A percentile compares a stretch with the other conserved stretches of the same genome.
phyloP scores from a whole-genome alignment of 2,113 vertebrate species.

The Microcebus griseorufus region DNA sequence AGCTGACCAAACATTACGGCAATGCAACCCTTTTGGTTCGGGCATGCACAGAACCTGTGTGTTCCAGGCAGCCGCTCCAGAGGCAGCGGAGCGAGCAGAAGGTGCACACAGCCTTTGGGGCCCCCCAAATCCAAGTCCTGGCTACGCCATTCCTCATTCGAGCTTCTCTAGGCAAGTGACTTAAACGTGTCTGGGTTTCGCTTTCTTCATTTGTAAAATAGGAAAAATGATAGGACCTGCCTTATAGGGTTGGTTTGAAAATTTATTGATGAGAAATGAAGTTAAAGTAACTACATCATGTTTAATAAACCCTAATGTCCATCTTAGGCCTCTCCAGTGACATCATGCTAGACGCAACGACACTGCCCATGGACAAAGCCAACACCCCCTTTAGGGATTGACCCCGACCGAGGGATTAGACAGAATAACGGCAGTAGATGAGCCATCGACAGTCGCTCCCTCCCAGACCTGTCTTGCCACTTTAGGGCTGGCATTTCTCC shows the following conservation, averaged over 20 bases:
- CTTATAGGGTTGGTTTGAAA: background rate
- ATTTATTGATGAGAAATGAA: background rate
- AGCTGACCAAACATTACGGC: background rate
- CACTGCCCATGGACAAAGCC: background rate
- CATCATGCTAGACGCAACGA: background rate
- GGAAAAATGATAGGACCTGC: background rate
- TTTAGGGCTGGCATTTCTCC: background rate
- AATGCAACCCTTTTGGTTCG: background rate
- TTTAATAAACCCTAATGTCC: constrained; percentile 23
- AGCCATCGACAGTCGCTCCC: background rate
- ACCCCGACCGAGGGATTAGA: background rate
- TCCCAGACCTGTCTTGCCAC: background rate
- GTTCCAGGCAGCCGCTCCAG: background rate
- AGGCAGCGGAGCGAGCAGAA: background rate
- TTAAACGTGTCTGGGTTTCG: background rate
- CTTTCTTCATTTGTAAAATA: background rate
- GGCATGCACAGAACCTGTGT: background rate
- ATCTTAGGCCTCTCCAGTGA: constrained; percentile 30
- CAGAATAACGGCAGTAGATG: background rate
- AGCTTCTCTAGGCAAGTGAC: background rate
- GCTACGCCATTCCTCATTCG: background rate
- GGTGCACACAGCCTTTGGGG: background rate
- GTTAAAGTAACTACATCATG: background rate
- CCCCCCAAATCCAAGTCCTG: background rate
- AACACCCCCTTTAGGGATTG: background rate